Evolutionary conservation across 2,113 vertebrate species (phyloP), one percentile per base, ranked within the genome.

Genomic region (Zosterops borbonicus): DNA sequence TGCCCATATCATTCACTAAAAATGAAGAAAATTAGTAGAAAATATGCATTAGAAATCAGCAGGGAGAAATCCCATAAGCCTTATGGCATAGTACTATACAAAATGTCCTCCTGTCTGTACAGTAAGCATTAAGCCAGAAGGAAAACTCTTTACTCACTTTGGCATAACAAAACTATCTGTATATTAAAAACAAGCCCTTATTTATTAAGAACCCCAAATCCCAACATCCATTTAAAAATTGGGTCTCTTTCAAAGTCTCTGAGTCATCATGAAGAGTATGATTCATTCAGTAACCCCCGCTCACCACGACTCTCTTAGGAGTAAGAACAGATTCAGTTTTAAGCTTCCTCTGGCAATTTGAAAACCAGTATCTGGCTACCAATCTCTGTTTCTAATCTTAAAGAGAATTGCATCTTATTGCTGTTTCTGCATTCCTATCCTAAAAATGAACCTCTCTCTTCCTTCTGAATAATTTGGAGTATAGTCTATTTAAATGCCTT

Each of bases 251-350:
- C 90, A 92, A 89, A 64, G 62, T 42, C n/a, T 97, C 90, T 93
- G 93, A 97, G 87, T 96, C 95, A 96, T 95, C 83, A 87, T 77
- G 89, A 86, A 92, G 76, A 96, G 74, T 41, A 86, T 83, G 96
- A 97, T 96, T 96, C 83, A 91, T 97, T 95, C 85, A 89, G 25
- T 87, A 96, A 82, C 22, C 33, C 87, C 35, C 22, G 58, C 35
- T 94, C 87, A 87, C 60, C 70, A 39, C 1, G 31, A 53, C 70
- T 92, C 87, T 95, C 50, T 71, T 13, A 92, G 73, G 95, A 97
- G 69, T 59, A 87, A 49, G 75, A 83, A 89, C 62, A 79, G 60
- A 97, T 93, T 94, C 93, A 70, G 82, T 79, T 95, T 96, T 95
- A 92, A 94, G 29, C 77, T 96, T 92, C 60, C 58, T 79, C 83